These are phyloP conservation scores for Watersipora subatra DNA, from an alignment of 1,140 invertebrate genomes.

Conservation along the genomic window DNA sequence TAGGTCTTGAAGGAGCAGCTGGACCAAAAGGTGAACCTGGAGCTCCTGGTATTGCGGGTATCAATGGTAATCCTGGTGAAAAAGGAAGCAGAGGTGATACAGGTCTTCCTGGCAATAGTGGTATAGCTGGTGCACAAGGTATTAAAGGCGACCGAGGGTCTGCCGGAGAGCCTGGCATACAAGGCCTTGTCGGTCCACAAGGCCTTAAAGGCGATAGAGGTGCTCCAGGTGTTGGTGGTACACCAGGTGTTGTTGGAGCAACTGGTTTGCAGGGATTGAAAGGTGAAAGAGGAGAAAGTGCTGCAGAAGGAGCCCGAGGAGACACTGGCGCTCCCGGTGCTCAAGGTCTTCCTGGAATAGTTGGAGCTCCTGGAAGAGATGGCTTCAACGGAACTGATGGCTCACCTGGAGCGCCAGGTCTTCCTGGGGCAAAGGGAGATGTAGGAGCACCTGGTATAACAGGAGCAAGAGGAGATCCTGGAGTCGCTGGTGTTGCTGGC, in stretches of 20 bases:
- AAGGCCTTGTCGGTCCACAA: neutral
- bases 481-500: neutral
- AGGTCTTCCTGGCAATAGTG: neutral
- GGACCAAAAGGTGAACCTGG: constrained; percentile 5
- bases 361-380: neutral
- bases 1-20: neutral
- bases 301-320: constrained; percentile 1
- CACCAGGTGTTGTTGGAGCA: neutral
- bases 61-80: constrained; percentile 3
- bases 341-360: neutral
- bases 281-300: constrained; percentile 1
- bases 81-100: constrained; percentile 9
- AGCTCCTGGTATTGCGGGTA: neutral
- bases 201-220: neutral
- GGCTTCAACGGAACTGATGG: constrained; percentile 1
- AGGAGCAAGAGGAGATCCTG: neutral
- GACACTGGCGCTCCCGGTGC: neutral
- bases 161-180: neutral
- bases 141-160: neutral
- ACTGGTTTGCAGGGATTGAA: neutral
- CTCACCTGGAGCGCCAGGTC: constrained; percentile 4
- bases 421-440: neutral
- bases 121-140: neutral
- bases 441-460: constrained; percentile 1
- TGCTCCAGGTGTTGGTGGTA: neutral